Evolutionary conservation across 2,888 invertebrate genomes (phyloP).

Genomic region (Bedellia somnulentella): DNA sequence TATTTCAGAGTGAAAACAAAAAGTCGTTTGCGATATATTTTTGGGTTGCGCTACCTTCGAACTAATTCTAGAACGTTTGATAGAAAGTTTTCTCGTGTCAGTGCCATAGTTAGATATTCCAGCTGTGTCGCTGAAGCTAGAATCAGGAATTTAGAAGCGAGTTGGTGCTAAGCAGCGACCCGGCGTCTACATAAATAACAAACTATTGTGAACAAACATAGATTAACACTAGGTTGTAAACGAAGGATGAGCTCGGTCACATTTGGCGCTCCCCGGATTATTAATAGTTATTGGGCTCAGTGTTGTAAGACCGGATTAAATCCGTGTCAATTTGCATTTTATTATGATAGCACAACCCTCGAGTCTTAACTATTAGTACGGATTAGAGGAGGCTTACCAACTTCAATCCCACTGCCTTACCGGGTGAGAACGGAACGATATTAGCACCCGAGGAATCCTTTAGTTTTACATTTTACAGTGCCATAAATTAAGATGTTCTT

Average conservation of each 20-base stretch:
- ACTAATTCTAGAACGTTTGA: too few relatives aligned
- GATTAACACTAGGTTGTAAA: neutral
- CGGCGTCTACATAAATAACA: too few relatives aligned
- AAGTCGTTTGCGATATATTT: too few relatives aligned
- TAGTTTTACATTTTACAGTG: slow-evolving; percentile 19
- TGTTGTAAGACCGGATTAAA: slow-evolving; percentile 47
- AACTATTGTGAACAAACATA: slow-evolving; percentile 1
- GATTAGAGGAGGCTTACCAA: slow-evolving; percentile 31
- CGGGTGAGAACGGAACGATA: too few relatives aligned
- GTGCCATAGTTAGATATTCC: too few relatives aligned
- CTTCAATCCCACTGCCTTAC: too few relatives aligned
- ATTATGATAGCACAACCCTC: slow-evolving; percentile 41
- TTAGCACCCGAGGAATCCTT: slow-evolving; percentile 15
- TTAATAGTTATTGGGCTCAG: slow-evolving; percentile 45
- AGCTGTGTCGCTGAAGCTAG: too few relatives aligned
- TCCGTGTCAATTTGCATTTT: slow-evolving; percentile 55
- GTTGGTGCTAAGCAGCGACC: too few relatives aligned
- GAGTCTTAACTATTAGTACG: slow-evolving; percentile 38
- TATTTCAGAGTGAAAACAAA: too few relatives aligned
- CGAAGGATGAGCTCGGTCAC: slow-evolving; percentile 7
- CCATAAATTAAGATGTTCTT: slow-evolving; percentile 30
- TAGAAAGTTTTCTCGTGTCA: too few relatives aligned
- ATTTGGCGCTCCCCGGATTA: slow-evolving; percentile 25
- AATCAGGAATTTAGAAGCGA: too few relatives aligned
- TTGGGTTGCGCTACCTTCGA: too few relatives aligned